A percentile compares a stretch with the other conserved stretches of the same genome.
Conservation (phyloP, 2,797 vertebrate genomes). For the Morus bassanus region DNA sequence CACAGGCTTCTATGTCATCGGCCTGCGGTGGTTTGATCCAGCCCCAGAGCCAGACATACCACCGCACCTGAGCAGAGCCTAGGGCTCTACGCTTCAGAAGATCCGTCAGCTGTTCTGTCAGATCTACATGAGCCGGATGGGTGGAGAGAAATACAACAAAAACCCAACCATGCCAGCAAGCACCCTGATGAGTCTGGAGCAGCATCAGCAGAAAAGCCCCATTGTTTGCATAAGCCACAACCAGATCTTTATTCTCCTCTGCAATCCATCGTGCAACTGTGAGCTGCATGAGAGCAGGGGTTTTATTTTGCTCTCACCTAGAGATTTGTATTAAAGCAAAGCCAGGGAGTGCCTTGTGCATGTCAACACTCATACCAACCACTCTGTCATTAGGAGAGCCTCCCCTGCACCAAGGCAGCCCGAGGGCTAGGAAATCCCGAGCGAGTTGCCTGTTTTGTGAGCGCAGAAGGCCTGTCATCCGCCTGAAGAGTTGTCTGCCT, state of each 20-base stretch:
- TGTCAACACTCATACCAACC: background rate
- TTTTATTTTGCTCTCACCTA: rapidly evolving
- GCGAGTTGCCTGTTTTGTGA: rapidly evolving
- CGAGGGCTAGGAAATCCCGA: background rate
- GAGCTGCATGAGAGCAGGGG: background rate
- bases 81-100: rapidly evolving
- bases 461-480: rapidly evolving
- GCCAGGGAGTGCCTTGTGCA: rapidly evolving
- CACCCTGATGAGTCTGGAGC: background rate
- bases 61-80: rapidly evolving
- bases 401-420: background rate
- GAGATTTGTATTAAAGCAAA: background rate
- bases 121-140: rapidly evolving
- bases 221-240: background rate
- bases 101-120: background rate
- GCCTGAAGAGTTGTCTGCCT: background rate
- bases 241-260: background rate
- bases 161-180: background rate
- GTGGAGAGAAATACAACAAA: background rate
- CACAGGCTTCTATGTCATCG: rapidly evolving
- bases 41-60: background rate
- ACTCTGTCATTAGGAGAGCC: background rate
- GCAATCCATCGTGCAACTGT: rapidly evolving
- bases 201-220: background rate
- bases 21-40: rapidly evolving